Base-by-base conservation (phyloP, 2,888 invertebrate genomes). In the Halocaridina rubra region DNA sequence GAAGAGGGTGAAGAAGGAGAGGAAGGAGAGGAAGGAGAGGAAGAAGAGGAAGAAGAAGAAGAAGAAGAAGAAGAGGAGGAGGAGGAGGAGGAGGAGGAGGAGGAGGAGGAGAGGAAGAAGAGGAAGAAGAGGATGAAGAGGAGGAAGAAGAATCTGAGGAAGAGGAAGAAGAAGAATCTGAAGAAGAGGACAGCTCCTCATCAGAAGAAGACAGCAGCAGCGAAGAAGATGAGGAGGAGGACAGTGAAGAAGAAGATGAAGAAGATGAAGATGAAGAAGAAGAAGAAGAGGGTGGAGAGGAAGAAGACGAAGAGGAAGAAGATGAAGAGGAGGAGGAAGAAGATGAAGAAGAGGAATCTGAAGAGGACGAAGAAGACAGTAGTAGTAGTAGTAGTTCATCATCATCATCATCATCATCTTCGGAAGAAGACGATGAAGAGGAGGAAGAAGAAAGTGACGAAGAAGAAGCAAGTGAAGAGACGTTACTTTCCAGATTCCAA, bases 401-500 rank as follows among this genome's bases (percentile, higher is more conserved):
- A 0, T 72, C 72, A 16, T 76, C 67, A 2, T 64, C 64, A 1
- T 61, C 61, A 22, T 67, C 67, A 2, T 33, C 39, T 1, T 33
- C 33, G 46, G 64, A 27, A 27, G 67, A 39, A n/a, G 24, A 24
- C 10, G 75, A 75, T 1, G 46, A 72, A 33, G 72, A 72, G 0
- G 30, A 32, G 8, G 32, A 71, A 0, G 71, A 71, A 1, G 71
- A 71, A 3, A 16, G n/a, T 10, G 71, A 32, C 1, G 71, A 32
- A 16, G 71, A 67, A 22, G 29, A 71, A 3, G 32, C 29, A 4
- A 16, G 19, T 22, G 82, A 82, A 16, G 16, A 77, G 30, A 3
- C 57, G 5, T 32, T 82, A 1, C 71, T 82, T 10, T 59, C 57
- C 2, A 82, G 29, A 39, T 82, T 82, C 61, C 46, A 78, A 24